Percentiles rank a stretch among this genome's conserved stretches.
phyloP scores from a whole-genome alignment of 2,113 vertebrate species.

The Ptilorrhoa leucosticta region DNA sequence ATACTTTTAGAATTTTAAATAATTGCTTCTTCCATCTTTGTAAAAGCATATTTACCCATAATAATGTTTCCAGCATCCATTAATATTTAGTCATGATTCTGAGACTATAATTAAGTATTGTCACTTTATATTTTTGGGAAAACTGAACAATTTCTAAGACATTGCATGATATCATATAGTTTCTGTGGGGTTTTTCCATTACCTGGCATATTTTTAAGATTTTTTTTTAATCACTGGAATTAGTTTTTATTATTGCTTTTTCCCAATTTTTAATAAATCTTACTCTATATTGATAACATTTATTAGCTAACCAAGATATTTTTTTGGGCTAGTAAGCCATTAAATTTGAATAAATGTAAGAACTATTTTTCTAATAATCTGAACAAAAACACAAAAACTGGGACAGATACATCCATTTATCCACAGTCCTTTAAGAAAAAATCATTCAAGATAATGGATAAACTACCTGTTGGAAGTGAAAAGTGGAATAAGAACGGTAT shows the following conservation, averaged over 20 bases:
- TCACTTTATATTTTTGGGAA: not conserved
- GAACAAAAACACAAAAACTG: not conserved
- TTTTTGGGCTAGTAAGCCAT: not conserved
- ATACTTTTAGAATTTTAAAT: not conserved
- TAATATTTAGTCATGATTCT: not conserved
- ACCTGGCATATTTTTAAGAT: not conserved
- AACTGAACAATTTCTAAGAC: not conserved
- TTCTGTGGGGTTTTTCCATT: rapidly evolving
- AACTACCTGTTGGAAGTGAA: not conserved
- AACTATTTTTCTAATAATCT: not conserved
- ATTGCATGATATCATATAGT: rapidly evolving
- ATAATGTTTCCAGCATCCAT: not conserved
- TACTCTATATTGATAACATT: not conserved
- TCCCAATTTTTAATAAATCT: not conserved
- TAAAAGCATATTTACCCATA: not conserved
- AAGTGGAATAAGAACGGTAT: not conserved
- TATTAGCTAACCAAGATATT: not conserved
- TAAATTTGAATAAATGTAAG: not conserved
- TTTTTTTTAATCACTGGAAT: not conserved
- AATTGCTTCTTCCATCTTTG: not conserved
- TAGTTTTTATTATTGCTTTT: not conserved
- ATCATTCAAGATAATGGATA: not conserved
- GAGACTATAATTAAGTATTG: not conserved
- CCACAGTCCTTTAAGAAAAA: not conserved
- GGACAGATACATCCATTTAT: not conserved